phyloP scores from a whole-genome alignment of 2,888 invertebrate species.

The Caenorhabditis wallacei region DNA sequence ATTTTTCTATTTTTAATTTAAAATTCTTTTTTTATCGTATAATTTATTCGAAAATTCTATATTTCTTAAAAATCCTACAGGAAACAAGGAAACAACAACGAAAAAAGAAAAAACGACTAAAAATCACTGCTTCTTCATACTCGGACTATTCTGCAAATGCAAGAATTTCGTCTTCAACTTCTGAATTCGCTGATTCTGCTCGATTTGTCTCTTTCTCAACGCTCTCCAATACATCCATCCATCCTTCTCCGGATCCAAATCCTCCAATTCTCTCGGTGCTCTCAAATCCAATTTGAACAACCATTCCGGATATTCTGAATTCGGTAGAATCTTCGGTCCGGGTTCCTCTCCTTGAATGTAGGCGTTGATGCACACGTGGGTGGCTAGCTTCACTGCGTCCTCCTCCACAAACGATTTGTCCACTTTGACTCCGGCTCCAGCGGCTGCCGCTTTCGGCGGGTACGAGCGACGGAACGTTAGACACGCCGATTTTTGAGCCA shows the following conservation, averaged over 20 bases:
- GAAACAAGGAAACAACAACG: background rate
- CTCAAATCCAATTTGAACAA: slow-evolving; percentile 79
- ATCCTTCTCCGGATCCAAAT: slow-evolving; percentile 78
- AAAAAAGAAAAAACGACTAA: slow-evolving; percentile 17
- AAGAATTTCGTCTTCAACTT: slow-evolving; percentile 75
- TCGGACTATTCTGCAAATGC: slow-evolving; percentile 78
- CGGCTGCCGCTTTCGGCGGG: slow-evolving; percentile 59
- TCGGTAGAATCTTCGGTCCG: slow-evolving; percentile 84
- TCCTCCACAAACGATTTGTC: slow-evolving; percentile 80
- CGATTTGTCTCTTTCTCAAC: slow-evolving; percentile 74
- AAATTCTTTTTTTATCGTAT: too few relatives aligned
- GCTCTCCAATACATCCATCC: slow-evolving; percentile 82
- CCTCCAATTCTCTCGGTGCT: slow-evolving; percentile 75
- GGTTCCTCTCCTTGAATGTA: slow-evolving; percentile 83
- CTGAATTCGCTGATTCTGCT: slow-evolving; percentile 74
- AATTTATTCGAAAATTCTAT: background rate
- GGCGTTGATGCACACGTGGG: slow-evolving; percentile 81
- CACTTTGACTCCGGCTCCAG: slow-evolving; percentile 52
- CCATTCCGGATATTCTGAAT: slow-evolving; percentile 85
- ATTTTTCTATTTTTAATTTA: too few relatives aligned
- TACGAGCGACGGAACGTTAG: slow-evolving; percentile 27
- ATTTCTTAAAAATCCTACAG: background rate
- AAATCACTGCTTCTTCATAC: slow-evolving; percentile 64
- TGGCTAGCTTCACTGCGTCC: slow-evolving; percentile 79
- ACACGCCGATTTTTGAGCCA: background rate